A percentile compares a stretch with the other conserved stretches of the same genome.
Evolutionary conservation across 2,888 invertebrate species (phyloP).

Genomic region (Hydriomena furcata): DNA sequence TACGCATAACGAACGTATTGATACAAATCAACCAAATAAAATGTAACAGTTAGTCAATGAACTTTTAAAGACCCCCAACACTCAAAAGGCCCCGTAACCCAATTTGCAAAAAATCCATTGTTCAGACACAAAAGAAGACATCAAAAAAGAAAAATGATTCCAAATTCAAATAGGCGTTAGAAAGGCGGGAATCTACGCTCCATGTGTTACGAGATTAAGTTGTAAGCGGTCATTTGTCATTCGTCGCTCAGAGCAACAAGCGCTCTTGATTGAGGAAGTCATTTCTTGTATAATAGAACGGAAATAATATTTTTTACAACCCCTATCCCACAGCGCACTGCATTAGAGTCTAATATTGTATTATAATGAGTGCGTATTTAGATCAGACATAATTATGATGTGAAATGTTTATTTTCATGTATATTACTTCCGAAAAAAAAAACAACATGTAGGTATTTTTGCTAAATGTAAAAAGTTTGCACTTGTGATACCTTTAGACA

Average conservation of each 20-base stretch:
- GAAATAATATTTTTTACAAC: constrained; percentile 77
- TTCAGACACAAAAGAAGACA: constrained; percentile 78
- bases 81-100: constrained; percentile 60
- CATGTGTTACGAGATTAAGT: constrained; percentile 79
- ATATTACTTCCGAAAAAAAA: not conserved
- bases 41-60: constrained; percentile 67
- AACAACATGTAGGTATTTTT: too few species aligned
- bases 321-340: constrained; percentile 53
- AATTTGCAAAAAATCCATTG: constrained; percentile 79
- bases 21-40: constrained; percentile 71
- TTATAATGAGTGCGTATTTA: constrained; percentile 47
- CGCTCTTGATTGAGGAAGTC: constrained; percentile 80
- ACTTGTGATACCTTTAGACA: too few species aligned
- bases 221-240: constrained; percentile 79
- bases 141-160: constrained; percentile 63
- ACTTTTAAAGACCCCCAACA: constrained; percentile 58
- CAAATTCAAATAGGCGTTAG: constrained; percentile 63
- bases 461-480: too few species aligned
- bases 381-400: constrained; percentile 30
- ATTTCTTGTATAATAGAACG: constrained; percentile 75
- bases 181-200: constrained; percentile 64
- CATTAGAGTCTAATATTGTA: constrained; percentile 58
- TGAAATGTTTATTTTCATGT: constrained; percentile 26
- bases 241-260: constrained; percentile 48
- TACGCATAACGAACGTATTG: constrained; percentile 54